Evolutionary conservation across 2,797 vertebrate species (phyloP), one percentile per base, ranked within the genome.

Genomic region (Rhinogobio ventralis): DNA sequence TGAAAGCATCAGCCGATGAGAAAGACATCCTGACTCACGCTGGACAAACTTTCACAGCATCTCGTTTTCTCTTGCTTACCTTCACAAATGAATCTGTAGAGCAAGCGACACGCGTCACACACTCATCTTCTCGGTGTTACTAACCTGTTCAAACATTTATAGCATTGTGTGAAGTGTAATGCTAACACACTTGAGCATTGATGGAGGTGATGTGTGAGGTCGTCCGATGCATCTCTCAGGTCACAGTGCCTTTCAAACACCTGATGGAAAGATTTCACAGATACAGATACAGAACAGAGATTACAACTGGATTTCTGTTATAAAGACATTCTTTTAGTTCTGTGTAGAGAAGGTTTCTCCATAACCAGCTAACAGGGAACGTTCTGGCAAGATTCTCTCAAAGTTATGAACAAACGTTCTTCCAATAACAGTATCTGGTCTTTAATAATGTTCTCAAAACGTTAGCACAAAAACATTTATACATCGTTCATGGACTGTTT

Each of bases 151-250:
- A 78, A 45, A 28, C 75, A 77, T 79, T 62, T 30, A 87, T 79
- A 68, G 17, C 36, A 30, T 66, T 64, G 86, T 79, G 74, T 57
- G 55, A 81, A 83, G 57, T 64, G 25, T 74, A 82, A 86, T 84
- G 75, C 75, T 73, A 49, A 86, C 75, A 71, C 79, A 74, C 55
- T 93, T 83, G 80, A 93, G 93, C 90, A 94, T 94, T 85, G 88
- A 94, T 93, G 85, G 90, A 83, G 86, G 81, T 88, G 87, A 75
- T 55, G 86, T 85, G 86, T 88, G n/a, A 13, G 89, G 91, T 91
- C 85, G 67, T 36, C 79, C 53, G 3, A 67, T 57, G 64, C 9
- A 23, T 23, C 23, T 76, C 68, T 33, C 39, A 51, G 46, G 25
- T 75, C 79, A 66, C 69, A n/a, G n/a, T 69, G 88, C 74, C 86